A percentile compares a stretch with the other conserved stretches of the same genome.
phyloP scores from a whole-genome alignment of 2,888 invertebrate genomes.

The Mythimna ferrago region DNA sequence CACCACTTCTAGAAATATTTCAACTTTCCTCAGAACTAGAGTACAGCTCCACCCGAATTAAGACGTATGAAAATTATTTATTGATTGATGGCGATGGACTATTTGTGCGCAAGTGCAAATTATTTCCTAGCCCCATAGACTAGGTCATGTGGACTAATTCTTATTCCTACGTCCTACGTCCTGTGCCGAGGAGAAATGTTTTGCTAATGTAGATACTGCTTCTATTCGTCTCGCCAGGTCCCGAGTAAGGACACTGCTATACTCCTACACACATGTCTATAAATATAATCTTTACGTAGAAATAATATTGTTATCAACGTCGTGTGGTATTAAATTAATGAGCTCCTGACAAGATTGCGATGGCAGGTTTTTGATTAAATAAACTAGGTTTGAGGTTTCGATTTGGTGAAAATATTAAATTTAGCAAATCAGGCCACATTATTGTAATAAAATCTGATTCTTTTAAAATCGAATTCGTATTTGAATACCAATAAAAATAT shows the following conservation, averaged over 20 bases:
- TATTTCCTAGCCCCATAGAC: constrained; percentile 28
- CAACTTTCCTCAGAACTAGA: background rate
- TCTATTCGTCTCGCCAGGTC: background rate
- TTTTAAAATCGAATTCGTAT: background rate
- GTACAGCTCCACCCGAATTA: constrained; percentile 9
- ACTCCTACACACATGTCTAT: background rate
- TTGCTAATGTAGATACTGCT: background rate
- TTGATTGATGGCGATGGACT: constrained; percentile 42
- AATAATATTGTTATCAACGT: background rate
- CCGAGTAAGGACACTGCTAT: background rate
- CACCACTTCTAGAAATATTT: constrained; percentile 19
- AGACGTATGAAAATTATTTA: constrained; percentile 24
- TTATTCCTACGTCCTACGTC: background rate
- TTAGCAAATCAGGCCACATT: too few relatives aligned
- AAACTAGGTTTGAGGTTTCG: background rate
- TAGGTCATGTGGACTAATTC: constrained; percentile 1
- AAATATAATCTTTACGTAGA: constrained; percentile 1
- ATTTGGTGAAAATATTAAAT: background rate
- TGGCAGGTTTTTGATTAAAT: constrained; percentile 2
- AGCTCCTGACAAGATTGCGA: background rate
- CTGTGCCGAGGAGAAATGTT: background rate
- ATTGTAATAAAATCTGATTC: too few relatives aligned
- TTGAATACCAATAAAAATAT: background rate
- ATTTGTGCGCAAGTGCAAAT: constrained; percentile 59
- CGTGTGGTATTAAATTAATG: background rate